Evolutionary conservation across 2,113 vertebrate species (phyloP).

Genomic region (Equus przewalskii): DNA sequence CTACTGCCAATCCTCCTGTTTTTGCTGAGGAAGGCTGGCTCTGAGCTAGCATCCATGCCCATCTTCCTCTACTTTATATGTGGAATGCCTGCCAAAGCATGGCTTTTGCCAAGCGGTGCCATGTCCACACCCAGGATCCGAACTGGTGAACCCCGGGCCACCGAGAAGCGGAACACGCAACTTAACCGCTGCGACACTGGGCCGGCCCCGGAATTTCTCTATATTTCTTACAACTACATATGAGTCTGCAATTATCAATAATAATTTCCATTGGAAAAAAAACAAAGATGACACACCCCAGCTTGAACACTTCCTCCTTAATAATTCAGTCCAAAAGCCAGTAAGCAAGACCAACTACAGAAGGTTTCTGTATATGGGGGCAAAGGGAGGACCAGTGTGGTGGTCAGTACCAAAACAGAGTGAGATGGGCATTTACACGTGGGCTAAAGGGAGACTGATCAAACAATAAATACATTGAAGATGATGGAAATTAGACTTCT

Average conservation of each 20-base stretch:
- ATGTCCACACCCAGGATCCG: too few species aligned
- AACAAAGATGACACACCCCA: neutral
- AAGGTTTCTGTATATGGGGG: neutral
- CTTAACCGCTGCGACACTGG: too few species aligned
- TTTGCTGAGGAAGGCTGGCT: too few species aligned
- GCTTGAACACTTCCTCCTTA: neutral
- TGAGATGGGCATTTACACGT: accelerated
- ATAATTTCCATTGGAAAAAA: neutral
- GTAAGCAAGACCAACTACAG: neutral
- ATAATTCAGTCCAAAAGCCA: neutral
- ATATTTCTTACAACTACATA: neutral
- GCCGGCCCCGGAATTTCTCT: neutral
- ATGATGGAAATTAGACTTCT: neutral
- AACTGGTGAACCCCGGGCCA: too few species aligned
- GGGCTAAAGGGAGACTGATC: neutral
- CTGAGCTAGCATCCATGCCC: too few species aligned
- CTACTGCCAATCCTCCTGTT: too few species aligned
- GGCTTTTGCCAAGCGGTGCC: too few species aligned
- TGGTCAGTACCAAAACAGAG: too few species aligned
- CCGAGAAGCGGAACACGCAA: too few species aligned
- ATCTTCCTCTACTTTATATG: too few species aligned
- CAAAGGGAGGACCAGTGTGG: neutral
- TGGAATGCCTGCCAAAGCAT: too few species aligned
- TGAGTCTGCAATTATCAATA: neutral
- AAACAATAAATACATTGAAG: neutral